Evolutionary conservation across 2,888 invertebrate genomes (phyloP), one percentile per base, ranked within the genome.

Genomic region (Drosophila acutilabella): DNA sequence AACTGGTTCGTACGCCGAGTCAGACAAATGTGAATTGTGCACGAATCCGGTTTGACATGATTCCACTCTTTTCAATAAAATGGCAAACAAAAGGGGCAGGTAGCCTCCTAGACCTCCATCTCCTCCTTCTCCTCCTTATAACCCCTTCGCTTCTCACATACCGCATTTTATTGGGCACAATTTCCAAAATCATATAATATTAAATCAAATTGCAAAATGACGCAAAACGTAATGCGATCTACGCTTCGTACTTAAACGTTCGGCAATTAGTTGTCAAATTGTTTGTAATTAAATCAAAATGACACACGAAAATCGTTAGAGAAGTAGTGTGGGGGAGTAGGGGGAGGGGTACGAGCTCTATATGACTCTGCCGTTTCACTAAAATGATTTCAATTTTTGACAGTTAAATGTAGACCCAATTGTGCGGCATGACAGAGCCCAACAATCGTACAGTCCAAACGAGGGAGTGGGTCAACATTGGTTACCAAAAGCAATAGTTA

Each of bases 201-300:
- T 64, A 66, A 88, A 86, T 80, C 64, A 64, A 88, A 88, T 88
- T 82, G 88, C 88, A 83, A 88, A 79, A 88, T 85, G 72, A 71
- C 81, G 77, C 83, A 81, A 84, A 87, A 81, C 82, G 82, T 86
- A 87, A 86, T 86, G 80, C 84, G 80, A 87, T 78, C 48, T 78
- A 70, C 70, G 78, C 70, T 64, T 67, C 71, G 65, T 64, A 89
- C 71, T 89, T 87, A 86, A 89, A 78, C 76, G 79, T 80, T 81
- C 71, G 71, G 88, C 86, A 86, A 86, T 86, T 89, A 87, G 89
- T 88, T 89, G 89, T 87, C 88, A 87, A 89, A 86, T 87, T 86
- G 87, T 88, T 88, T 78, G 89, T 89, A 86, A 86, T 86, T 87
- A 89, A 89, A 86, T 89, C 79, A 87, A 78, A 86, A 79, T 78